A percentile compares a stretch with the other conserved stretches of the same genome.
Conservation (phyloP, 2,888 invertebrate genomes). For the Ferdinandea cuprea region DNA sequence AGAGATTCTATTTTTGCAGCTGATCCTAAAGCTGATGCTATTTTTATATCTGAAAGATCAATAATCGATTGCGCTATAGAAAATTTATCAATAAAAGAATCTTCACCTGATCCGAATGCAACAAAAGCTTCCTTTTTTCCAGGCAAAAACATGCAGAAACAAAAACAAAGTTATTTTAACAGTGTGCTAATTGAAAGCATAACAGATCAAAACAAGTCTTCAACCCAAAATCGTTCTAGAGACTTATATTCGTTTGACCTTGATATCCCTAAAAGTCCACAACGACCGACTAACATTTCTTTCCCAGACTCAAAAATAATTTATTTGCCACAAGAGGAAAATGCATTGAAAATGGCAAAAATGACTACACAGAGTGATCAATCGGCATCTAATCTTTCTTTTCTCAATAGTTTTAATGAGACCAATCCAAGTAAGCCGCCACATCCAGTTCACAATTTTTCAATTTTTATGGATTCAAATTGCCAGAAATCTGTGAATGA, state of each 20-base stretch:
- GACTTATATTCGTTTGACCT: constrained; percentile 1
- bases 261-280: background rate
- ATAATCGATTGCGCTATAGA: background rate
- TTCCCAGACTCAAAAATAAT: background rate
- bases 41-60: background rate
- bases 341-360: background rate
- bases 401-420: constrained; percentile 6
- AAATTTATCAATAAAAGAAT: background rate
- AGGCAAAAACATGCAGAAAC: background rate
- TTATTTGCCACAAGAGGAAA: background rate
- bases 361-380: constrained; percentile 3
- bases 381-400: constrained; percentile 4
- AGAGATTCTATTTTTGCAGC: too few species aligned
- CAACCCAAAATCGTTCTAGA: background rate
- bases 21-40: too few species aligned
- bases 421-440: background rate
- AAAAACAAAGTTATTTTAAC: background rate
- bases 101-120: background rate
- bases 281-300: too few species aligned
- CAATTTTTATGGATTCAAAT: constrained; percentile 32
- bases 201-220: background rate
- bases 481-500: background rate
- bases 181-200: background rate
- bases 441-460: background rate
- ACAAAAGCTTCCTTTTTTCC: background rate